Percentiles rank a stretch among this genome's conserved stretches.
Evolutionary conservation across 2,797 vertebrate species (phyloP).

Genomic region (Sebastes matsubarae): DNA sequence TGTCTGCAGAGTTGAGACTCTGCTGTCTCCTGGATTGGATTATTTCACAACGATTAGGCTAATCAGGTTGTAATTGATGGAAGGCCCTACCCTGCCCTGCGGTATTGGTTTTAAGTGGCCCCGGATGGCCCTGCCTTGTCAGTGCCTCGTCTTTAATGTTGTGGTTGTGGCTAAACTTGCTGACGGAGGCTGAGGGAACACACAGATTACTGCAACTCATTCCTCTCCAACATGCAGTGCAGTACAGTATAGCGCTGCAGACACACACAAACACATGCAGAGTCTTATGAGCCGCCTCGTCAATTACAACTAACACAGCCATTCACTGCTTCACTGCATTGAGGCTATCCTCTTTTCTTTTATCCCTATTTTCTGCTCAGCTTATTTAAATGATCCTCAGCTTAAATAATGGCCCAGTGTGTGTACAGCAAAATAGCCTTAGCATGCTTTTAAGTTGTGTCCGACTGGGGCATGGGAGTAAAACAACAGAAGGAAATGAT

Average conservation of each 20-base stretch:
- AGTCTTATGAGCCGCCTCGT: slow-evolving; percentile 12
- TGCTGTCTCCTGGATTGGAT: slow-evolving; percentile 72
- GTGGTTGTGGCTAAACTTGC: slow-evolving; percentile 48
- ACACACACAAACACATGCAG: slow-evolving; percentile 13
- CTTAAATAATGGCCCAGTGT: slow-evolving; percentile 40
- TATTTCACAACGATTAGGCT: slow-evolving; percentile 80
- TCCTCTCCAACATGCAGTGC: neutral
- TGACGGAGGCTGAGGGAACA: slow-evolving; percentile 45
- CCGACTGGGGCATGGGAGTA: neutral
- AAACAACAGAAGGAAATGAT: slow-evolving; percentile 14
- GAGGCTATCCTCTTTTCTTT: slow-evolving; percentile 21
- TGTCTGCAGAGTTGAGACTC: slow-evolving; percentile 57
- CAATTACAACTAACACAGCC: slow-evolving; percentile 37
- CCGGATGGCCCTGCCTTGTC: slow-evolving; percentile 69
- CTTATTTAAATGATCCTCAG: slow-evolving; percentile 51
- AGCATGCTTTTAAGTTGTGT: slow-evolving; percentile 11
- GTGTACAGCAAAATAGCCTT: slow-evolving; percentile 25
- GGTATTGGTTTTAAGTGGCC: slow-evolving; percentile 78
- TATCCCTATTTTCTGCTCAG: slow-evolving; percentile 53
- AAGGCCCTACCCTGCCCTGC: slow-evolving; percentile 71
- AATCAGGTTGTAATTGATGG: slow-evolving; percentile 77
- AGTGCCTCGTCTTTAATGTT: slow-evolving; percentile 71
- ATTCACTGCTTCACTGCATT: slow-evolving; percentile 36
- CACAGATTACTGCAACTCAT: slow-evolving; percentile 19
- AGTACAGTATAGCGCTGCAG: neutral